These are phyloP conservation scores for Danionella cerebrum DNA, from an alignment of 2,113 vertebrate genomes.

Conservation along the genomic window DNA sequence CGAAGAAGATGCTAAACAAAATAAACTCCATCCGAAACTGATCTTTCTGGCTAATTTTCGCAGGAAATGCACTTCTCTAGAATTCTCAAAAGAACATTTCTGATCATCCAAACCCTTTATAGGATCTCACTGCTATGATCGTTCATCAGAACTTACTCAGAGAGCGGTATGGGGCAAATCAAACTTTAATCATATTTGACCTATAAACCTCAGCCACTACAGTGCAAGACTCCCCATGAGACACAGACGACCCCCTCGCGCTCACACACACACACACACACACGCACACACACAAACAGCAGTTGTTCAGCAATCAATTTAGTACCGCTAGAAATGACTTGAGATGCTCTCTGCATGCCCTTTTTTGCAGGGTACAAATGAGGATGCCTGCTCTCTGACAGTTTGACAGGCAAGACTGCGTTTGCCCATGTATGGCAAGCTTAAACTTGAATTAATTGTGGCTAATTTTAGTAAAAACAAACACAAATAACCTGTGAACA, in stretches of 20 bases:
- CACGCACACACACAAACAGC: not conserved
- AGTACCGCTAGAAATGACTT: conserved; percentile 8
- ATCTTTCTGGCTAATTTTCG: too few relatives aligned
- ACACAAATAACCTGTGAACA: not conserved
- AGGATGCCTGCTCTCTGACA: not conserved
- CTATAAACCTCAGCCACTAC: conserved; percentile 11
- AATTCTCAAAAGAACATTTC: not conserved
- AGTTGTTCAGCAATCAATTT: conserved; percentile 15
- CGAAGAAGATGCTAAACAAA: too few relatives aligned
- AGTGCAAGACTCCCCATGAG: conserved; percentile 6
- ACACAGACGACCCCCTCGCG: not conserved
- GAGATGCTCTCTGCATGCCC: conserved; percentile 1
- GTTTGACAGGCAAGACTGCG: not conserved
- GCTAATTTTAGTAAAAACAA: not conserved
- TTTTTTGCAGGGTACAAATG: not conserved
- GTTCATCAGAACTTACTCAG: not conserved
- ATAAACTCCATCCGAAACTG: too few relatives aligned
- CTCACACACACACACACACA: not conserved
- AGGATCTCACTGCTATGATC: conserved; percentile 6
- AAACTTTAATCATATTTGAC: conserved; percentile 24
- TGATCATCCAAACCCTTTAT: not conserved
- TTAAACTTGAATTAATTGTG: not conserved
- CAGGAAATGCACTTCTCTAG: not conserved
- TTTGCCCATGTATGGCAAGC: not conserved
- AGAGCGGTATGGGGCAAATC: not conserved